These are phyloP conservation scores for Caerostris darwini DNA, from an alignment of 1,140 invertebrate genomes.

Conservation along the genomic window DNA sequence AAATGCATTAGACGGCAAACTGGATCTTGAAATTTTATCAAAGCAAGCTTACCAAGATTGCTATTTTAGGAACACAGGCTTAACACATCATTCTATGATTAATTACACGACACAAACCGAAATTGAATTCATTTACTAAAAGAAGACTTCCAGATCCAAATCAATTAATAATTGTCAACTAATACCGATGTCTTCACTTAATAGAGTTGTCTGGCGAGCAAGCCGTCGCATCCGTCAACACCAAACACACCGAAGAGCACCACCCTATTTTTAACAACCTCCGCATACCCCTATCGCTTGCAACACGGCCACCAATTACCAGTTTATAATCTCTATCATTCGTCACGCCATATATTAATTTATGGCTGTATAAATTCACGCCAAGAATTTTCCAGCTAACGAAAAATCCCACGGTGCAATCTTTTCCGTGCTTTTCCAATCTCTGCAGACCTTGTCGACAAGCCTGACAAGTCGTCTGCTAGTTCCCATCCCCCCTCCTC, in stretches of 20 bases:
- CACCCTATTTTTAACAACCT: conserved; percentile 30
- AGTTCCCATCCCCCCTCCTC: background rate
- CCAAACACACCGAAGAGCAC: background rate
- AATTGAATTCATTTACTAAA: conserved; percentile 8
- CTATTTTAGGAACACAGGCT: too few species aligned
- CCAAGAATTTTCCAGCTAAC: conserved; percentile 5
- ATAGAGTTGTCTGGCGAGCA: background rate
- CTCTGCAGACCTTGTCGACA: conserved; percentile 5
- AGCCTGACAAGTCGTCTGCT: background rate
- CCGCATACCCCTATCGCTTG: conserved; percentile 2
- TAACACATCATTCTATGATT: too few species aligned
- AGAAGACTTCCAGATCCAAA: background rate
- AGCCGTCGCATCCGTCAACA: background rate
- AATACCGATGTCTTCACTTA: background rate
- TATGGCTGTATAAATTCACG: conserved; percentile 49
- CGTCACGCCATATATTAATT: conserved; percentile 35
- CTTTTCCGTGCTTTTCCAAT: background rate
- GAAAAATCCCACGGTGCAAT: background rate
- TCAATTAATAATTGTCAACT: background rate
- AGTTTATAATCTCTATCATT: conserved; percentile 12
- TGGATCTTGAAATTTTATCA: too few species aligned
- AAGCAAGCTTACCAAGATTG: too few species aligned
- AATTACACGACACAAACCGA: background rate
- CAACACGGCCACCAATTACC: conserved; percentile 25
- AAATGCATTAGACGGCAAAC: too few species aligned